phyloP scores from a whole-genome alignment of 2,888 invertebrate species.

The Litoditis marina region DNA sequence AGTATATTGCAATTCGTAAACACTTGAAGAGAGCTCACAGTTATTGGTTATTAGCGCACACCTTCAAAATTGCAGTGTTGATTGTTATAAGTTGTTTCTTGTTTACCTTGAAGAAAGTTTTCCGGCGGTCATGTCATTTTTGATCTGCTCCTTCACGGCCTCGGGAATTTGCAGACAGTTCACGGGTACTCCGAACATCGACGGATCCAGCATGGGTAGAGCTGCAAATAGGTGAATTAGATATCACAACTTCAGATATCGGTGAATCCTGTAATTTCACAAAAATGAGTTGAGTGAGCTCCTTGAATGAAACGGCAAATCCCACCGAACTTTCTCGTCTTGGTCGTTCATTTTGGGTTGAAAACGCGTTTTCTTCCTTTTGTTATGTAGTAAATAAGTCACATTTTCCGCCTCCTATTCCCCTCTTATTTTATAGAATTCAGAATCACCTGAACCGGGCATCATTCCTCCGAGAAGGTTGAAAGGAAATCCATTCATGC shows the following conservation, averaged over 20 bases:
- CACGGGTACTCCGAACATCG: conserved; percentile 66
- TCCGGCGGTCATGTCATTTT: conserved; percentile 40
- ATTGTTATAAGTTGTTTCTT: neutral
- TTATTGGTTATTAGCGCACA: too few species aligned
- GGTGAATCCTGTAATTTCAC: neutral
- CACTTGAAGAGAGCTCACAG: neutral
- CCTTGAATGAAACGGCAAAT: too few species aligned
- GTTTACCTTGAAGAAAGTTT: conserved; percentile 12
- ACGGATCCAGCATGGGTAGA: conserved; percentile 64
- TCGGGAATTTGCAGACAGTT: conserved; percentile 70
- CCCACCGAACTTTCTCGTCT: too few species aligned
- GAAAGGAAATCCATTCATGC: conserved; percentile 25
- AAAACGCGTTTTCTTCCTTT: too few species aligned
- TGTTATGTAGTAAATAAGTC: too few species aligned
- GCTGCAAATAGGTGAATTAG: conserved; percentile 3
- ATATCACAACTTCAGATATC: neutral
- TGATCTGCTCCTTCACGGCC: conserved; percentile 62
- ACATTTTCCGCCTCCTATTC: too few species aligned
- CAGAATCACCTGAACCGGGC: conserved; percentile 5
- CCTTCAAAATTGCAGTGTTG: too few species aligned
- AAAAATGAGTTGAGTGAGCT: too few species aligned
- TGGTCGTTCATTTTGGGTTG: too few species aligned
- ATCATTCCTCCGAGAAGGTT: conserved; percentile 58
- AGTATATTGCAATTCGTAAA: neutral
- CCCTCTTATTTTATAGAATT: too few species aligned